phyloP scores from a whole-genome alignment of 2,797 vertebrate species.

The Melanotaenia trifasciata region DNA sequence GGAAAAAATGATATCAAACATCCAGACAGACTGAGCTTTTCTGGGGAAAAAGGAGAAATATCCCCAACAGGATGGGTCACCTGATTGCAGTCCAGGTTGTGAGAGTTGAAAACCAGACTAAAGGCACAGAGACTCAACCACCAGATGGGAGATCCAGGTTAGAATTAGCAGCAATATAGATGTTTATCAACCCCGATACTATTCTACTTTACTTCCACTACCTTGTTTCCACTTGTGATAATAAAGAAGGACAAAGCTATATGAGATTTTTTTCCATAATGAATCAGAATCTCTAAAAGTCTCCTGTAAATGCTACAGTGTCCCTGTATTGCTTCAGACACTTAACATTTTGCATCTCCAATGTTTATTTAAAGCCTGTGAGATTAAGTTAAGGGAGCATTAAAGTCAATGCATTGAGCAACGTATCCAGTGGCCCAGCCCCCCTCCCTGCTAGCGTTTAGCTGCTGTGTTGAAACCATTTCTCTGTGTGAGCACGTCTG shows the following conservation, averaged over 20 bases:
- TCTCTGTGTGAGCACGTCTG: conserved; percentile 76
- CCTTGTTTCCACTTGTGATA: neutral
- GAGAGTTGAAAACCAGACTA: neutral
- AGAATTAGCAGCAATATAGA: neutral
- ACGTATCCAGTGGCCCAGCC: conserved; percentile 63
- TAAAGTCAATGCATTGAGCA: conserved; percentile 74
- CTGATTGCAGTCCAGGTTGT: neutral
- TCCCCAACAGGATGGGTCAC: neutral
- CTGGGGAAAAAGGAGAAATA: neutral
- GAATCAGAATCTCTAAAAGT: neutral
- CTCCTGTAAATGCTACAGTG: neutral
- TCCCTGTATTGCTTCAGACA: neutral
- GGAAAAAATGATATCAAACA: neutral
- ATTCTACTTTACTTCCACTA: neutral
- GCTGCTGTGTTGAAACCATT: conserved; percentile 72
- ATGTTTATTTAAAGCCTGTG: conserved; percentile 4
- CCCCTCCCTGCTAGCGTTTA: conserved; percentile 67
- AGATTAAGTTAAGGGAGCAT: conserved; percentile 65
- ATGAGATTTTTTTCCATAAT: neutral
- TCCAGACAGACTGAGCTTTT: neutral
- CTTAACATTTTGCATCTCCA: neutral
- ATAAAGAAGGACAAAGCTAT: conserved; percentile 8
- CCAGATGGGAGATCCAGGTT: too few relatives aligned
- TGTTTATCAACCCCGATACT: neutral
- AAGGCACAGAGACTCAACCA: neutral